These are phyloP conservation scores for Hemibagrus wyckioides DNA, from an alignment of 2,113 vertebrate species.

Conservation along the genomic window DNA sequence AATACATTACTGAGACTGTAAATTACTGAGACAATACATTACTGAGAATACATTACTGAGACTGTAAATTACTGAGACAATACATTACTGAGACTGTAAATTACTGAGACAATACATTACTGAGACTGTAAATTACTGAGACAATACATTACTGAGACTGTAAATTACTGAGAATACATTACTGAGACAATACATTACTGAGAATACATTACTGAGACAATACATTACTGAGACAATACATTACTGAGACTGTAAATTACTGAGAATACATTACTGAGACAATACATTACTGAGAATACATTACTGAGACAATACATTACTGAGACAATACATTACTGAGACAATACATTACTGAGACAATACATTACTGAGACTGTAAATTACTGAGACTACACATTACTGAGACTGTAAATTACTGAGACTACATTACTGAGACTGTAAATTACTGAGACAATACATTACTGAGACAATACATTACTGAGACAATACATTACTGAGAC, in stretches of 20 bases:
- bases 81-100: neutral
- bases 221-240: neutral
- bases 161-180: neutral
- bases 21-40: too few species aligned
- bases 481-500: too few species aligned
- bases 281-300: accelerated
- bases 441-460: too few species aligned
- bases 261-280: neutral
- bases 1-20: neutral
- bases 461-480: too few species aligned
- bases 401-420: neutral
- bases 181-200: too few species aligned
- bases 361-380: neutral
- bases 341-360: too few species aligned
- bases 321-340: too few species aligned
- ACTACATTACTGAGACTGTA: neutral
- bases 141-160: too few species aligned
- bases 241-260: neutral
- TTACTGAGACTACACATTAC: neutral
- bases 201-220: too few species aligned
- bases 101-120: neutral
- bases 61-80: too few species aligned
- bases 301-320: too few species aligned
- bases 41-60: too few species aligned
- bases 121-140: neutral